Evolutionary conservation across 1,140 invertebrate species (phyloP).

Genomic region (Potamilus streckersoni): DNA sequence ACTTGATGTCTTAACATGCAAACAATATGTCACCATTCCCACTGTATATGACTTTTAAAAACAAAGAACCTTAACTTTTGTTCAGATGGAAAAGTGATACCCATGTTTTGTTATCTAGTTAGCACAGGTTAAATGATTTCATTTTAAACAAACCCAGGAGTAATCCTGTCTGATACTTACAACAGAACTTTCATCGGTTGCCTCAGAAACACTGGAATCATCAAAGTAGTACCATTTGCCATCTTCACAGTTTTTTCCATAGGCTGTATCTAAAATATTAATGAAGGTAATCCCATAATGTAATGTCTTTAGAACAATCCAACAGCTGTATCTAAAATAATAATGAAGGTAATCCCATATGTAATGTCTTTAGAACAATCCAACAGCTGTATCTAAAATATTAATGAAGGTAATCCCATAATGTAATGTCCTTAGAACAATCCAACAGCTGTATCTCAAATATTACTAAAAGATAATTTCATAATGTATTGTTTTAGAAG

Average conservation of each 20-base stretch:
- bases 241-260: conserved; percentile 69
- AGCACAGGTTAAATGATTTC: background rate
- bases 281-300: background rate
- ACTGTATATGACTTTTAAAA: too few species aligned
- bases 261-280: conserved; percentile 70
- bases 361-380: background rate
- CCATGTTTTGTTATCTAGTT: background rate
- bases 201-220: conserved; percentile 70
- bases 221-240: conserved; percentile 75
- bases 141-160: background rate
- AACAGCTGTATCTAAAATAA: conserved; percentile 56
- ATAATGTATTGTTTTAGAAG: too few species aligned
- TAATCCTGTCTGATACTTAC: conserved; percentile 39
- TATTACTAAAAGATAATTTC: background rate
- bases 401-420: background rate
- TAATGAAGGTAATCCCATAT: background rate
- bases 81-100: background rate
- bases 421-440: background rate
- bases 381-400: conserved; percentile 56
- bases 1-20: too few species aligned
- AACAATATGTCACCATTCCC: too few species aligned
- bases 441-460: background rate
- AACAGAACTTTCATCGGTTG: conserved; percentile 57
- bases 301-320: background rate
- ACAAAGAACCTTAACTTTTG: too few species aligned